Evolutionary conservation across 64 coral and sea anemone species (phyloP).

Genomic region (Dendrophyllia cribrosa): DNA sequence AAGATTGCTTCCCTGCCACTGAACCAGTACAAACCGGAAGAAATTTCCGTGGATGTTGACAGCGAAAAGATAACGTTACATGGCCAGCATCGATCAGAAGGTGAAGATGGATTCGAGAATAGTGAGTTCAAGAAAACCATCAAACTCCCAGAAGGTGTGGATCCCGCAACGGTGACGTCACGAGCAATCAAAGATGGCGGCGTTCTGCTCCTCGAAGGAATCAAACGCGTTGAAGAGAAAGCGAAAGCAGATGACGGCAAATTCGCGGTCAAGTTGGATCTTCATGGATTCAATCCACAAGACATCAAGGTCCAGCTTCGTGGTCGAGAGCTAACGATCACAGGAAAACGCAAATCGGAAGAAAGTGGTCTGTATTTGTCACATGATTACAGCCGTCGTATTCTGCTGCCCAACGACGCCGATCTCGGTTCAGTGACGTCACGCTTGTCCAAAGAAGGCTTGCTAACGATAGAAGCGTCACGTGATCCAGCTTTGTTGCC

Average conservation of each 20-base stretch:
- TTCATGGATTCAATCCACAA: slow-evolving; percentile 70
- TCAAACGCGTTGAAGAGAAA: slow-evolving; percentile 11
- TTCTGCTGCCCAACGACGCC: slow-evolving; percentile 83
- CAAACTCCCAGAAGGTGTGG: slow-evolving; percentile 77
- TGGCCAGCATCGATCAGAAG: slow-evolving; percentile 61
- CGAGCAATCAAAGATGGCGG: slow-evolving; percentile 52
- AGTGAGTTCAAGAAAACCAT: slow-evolving; percentile 69
- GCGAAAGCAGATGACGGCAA: slow-evolving; percentile 68
- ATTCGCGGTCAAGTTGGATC: slow-evolving; percentile 79
- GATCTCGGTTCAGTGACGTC: slow-evolving; percentile 82
- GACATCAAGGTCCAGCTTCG: slow-evolving; percentile 87
- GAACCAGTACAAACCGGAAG: slow-evolving; percentile 40
- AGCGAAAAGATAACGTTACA: slow-evolving; percentile 57
- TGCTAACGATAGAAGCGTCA: slow-evolving; percentile 73
- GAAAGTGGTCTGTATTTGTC: slow-evolving; percentile 50
- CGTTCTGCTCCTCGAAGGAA: slow-evolving; percentile 64
- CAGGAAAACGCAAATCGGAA: slow-evolving; percentile 65
- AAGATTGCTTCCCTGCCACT: slow-evolving; percentile 35
- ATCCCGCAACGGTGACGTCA: slow-evolving; percentile 65
- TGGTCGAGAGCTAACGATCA: slow-evolving; percentile 76
- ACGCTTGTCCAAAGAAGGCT: slow-evolving; percentile 69
- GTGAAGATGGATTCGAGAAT: slow-evolving; percentile 72
- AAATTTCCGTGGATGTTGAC: slow-evolving; percentile 47
- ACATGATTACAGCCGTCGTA: slow-evolving; percentile 78
- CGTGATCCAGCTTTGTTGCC: slow-evolving; percentile 1